A percentile compares a stretch with the other conserved stretches of the same genome.
phyloP scores from a whole-genome alignment of 2,113 vertebrate genomes.

The Climacteris rufus region DNA sequence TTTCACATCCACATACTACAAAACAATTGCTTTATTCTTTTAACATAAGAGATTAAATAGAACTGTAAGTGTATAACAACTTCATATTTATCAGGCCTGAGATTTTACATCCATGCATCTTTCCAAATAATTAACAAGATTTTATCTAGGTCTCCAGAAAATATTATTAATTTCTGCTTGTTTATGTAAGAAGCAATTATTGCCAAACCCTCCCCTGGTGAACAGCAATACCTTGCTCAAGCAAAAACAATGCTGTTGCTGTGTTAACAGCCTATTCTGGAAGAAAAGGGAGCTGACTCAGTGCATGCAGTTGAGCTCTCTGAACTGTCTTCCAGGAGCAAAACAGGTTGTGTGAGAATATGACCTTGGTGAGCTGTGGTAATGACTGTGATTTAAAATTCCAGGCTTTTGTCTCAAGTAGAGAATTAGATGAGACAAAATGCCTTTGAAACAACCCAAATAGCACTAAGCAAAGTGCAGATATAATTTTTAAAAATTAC shows the following conservation, averaged over 20 bases:
- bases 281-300: not conserved
- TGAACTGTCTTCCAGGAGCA: not conserved
- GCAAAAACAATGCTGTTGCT: not conserved
- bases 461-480: not conserved
- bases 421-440: not conserved
- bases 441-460: not conserved
- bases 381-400: not conserved
- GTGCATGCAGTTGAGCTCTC: not conserved
- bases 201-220: not conserved
- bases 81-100: not conserved
- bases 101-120: not conserved
- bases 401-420: not conserved
- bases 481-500: not conserved
- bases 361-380: not conserved
- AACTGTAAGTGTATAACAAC: not conserved
- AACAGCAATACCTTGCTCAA: not conserved
- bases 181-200: not conserved
- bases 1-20: not conserved
- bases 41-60: not conserved
- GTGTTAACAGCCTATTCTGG: not conserved
- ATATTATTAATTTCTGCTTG: not conserved
- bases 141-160: not conserved
- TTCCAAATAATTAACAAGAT: not conserved
- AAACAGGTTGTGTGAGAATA: constrained; percentile 27
- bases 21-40: not conserved